Base-by-base conservation (phyloP, 2,888 invertebrate species). In the Tridacna crocea region DNA sequence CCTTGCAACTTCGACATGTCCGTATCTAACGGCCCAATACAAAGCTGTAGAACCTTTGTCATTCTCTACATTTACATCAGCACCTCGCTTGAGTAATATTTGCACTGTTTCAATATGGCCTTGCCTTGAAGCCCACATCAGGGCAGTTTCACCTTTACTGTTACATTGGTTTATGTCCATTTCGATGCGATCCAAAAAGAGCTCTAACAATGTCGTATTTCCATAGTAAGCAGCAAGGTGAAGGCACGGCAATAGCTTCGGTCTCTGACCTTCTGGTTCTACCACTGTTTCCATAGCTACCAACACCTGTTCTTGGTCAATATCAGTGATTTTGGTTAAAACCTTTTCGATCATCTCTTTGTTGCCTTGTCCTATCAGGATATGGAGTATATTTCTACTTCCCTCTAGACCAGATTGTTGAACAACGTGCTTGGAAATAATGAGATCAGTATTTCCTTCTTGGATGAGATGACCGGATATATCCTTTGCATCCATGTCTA, bases 21-120 rank as follows among this genome's bases (percentile, higher is more conserved):
- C 91, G 80, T 93, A 93, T 13, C 94, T 77, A 10, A 92, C 90
- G 15, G 93, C 93, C 94, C 93, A 94, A 77, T 93, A 90, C 26
- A 94, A 86, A 8, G 94, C 92, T 1, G 92, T 92, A 0, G 93
- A 93, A 6, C 92, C 92, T 77, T 93, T 93, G 80, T 93, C 92
- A 78, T 93, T 93, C 70, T 89, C 88, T 13, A 87, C 68, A 72
- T 91, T 85, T 0, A 91, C 80, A 65, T 90, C 80, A 10, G 93
- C 93, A 0, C 88, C 82, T 13, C 78, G 46, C 46, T 80, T 66
- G 17, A 91, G 70, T 0, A 92, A 84, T 3, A 81, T 27, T 2
- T 77, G 63, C 0, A 90, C 89, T 4, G 87, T 84, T 4, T 84
- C 77, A 2, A 84, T 75, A 70, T 91, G 90, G 55, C 91, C 91